phyloP scores from a whole-genome alignment of 2,888 invertebrate genomes.

The Oscheius sp. region DNA sequence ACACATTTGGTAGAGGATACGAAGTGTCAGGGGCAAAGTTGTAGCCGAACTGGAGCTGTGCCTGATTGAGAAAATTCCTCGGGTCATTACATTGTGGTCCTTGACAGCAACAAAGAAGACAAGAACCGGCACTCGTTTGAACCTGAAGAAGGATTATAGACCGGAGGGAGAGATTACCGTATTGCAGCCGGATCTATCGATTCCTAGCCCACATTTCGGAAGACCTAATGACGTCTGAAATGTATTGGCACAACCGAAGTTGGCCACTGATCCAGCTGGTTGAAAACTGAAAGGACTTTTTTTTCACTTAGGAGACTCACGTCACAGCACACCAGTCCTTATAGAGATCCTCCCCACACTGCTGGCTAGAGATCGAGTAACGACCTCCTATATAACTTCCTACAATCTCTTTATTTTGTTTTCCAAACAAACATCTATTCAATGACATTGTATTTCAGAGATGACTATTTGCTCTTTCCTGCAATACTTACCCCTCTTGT shows the following conservation, averaged over 20 bases:
- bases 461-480: background rate
- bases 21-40: background rate
- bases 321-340: slow-evolving; percentile 28
- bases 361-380: slow-evolving; percentile 9
- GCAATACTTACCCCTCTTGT: no score
- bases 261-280: slow-evolving; percentile 2
- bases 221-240: slow-evolving; percentile 10
- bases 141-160: background rate
- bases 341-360: background rate
- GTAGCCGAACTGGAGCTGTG: background rate
- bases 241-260: slow-evolving; percentile 23
- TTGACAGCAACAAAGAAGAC: slow-evolving; percentile 16
- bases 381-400: background rate
- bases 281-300: slow-evolving; percentile 14
- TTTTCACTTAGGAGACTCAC: slow-evolving; percentile 12
- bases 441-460: background rate
- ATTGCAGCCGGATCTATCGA: slow-evolving; percentile 23
- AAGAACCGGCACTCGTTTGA: background rate
- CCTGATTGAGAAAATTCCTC: background rate
- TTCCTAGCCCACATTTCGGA: slow-evolving; percentile 16
- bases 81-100: slow-evolving; percentile 19
- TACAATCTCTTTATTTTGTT: background rate
- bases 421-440: background rate
- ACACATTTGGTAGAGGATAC: background rate
- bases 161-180: background rate